These are phyloP conservation scores for Rhinatrema bivittatum DNA, from an alignment of 2,797 vertebrate species.

Conservation along the genomic window DNA sequence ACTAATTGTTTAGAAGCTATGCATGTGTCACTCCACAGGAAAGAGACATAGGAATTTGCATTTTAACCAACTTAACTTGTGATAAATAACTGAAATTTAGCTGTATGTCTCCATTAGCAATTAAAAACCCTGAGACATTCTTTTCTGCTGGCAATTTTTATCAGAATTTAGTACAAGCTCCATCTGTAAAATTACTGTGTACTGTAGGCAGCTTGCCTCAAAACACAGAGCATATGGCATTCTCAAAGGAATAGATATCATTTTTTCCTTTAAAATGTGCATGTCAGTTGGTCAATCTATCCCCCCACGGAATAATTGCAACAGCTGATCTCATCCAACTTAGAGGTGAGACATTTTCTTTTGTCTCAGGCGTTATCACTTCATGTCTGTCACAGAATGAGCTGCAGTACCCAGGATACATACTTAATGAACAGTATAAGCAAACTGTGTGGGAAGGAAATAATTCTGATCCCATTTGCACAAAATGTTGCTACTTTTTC, in stretches of 20 bases:
- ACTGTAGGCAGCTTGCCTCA: slow-evolving; percentile 28
- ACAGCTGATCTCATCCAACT: slow-evolving; percentile 53
- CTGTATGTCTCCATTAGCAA: slow-evolving; percentile 10
- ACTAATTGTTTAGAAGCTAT: slow-evolving; percentile 8
- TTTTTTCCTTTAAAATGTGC: slow-evolving; percentile 40
- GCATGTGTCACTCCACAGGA: slow-evolving; percentile 8
- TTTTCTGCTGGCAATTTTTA: slow-evolving; percentile 40
- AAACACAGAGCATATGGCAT: slow-evolving; percentile 52
- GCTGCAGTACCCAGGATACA: slow-evolving; percentile 12
- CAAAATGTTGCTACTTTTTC: slow-evolving; percentile 9
- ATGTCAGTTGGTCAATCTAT: slow-evolving; percentile 47
- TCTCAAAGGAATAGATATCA: slow-evolving; percentile 48
- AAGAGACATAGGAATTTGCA: slow-evolving; percentile 10
- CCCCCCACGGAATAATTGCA: slow-evolving; percentile 44
- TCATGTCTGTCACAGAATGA: slow-evolving; percentile 29
- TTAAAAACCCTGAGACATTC: slow-evolving; percentile 36
- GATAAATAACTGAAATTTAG: slow-evolving; percentile 32
- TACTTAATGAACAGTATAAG: slow-evolving; percentile 22
- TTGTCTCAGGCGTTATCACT: slow-evolving; percentile 35
- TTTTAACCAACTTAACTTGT: slow-evolving; percentile 32
- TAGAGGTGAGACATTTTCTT: slow-evolving; percentile 41
- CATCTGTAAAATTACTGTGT: slow-evolving; percentile 35
- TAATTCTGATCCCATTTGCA: slow-evolving; percentile 5
- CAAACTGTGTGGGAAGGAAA: slow-evolving; percentile 4
- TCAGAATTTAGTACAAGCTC: slow-evolving; percentile 33